Conservation (phyloP, 2,797 vertebrate genomes). For the Apogon talboti region DNA sequence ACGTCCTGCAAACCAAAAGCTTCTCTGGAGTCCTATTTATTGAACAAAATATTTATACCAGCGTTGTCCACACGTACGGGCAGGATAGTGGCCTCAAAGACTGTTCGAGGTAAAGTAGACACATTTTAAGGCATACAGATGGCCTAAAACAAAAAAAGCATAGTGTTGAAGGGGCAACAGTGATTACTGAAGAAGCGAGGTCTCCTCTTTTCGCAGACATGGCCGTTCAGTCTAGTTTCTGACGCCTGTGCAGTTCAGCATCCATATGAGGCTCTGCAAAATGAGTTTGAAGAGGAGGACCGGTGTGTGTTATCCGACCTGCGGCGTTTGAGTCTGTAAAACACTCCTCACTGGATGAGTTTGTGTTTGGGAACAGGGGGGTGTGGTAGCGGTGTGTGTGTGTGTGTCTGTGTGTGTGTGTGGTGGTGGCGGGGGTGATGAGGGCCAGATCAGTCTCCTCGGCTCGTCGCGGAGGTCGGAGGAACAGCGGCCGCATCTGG, state of each 20-base stretch:
- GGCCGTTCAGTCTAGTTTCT: conserved; percentile 20
- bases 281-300: conserved; percentile 44
- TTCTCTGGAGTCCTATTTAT: conserved; percentile 42
- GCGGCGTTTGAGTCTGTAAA: conserved; percentile 67
- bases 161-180: conserved; percentile 46
- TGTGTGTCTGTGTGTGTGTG: no score
- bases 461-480: conserved; percentile 45
- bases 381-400: no score
- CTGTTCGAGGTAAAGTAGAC: conserved; percentile 68
- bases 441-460: conserved; percentile 58
- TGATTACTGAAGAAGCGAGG: conserved; percentile 56
- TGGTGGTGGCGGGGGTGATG: conserved; percentile 6
- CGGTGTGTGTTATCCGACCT: conserved; percentile 71
- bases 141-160: conserved; percentile 55
- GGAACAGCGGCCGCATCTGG: conserved; percentile 46
- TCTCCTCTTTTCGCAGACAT: conserved; percentile 49
- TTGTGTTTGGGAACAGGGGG: conserved; percentile 17
- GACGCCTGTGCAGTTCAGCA: conserved; percentile 62
- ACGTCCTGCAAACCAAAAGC: conserved; percentile 53
- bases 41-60: conserved; percentile 49
- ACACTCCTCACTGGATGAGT: conserved; percentile 54
- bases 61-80: conserved; percentile 45
- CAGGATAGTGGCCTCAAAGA: conserved; percentile 57
- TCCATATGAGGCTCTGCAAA: conserved; percentile 60
- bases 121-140: conserved; percentile 82